Evolutionary conservation across 2,888 invertebrate genomes (phyloP).

Genomic region (Amitus sp.): DNA sequence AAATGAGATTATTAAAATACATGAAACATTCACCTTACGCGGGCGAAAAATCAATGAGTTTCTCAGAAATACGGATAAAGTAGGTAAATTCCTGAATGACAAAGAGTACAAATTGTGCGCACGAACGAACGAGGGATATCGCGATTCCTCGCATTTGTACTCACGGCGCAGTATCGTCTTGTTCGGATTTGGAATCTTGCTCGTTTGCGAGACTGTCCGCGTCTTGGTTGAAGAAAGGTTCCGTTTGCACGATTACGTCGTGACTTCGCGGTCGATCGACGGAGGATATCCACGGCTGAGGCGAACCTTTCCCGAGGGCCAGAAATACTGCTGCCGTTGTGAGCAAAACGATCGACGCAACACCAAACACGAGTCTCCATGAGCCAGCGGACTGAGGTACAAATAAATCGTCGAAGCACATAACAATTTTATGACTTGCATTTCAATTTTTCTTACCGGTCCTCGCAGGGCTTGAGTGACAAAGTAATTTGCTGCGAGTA

Average conservation of each 20-base stretch:
- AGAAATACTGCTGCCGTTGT: conserved; percentile 70
- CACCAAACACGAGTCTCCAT: conserved; percentile 71
- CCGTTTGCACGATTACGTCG: conserved; percentile 63
- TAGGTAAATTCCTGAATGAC: too few relatives aligned
- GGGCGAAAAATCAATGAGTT: too few relatives aligned
- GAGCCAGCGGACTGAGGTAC: conserved; percentile 68
- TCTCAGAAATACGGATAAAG: too few relatives aligned
- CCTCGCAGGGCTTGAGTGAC: conserved; percentile 71
- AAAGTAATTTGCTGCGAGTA: conserved; percentile 70
- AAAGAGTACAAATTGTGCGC: too few relatives aligned
- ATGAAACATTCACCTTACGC: too few relatives aligned
- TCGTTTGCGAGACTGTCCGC: conserved; percentile 53
- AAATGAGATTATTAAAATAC: too few relatives aligned
- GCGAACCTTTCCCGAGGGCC: conserved; percentile 70
- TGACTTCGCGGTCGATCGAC: conserved; percentile 61
- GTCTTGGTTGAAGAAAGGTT: conserved; percentile 56
- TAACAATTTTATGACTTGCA: too few relatives aligned
- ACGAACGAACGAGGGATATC: too few relatives aligned
- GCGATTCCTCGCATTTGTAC: background rate
- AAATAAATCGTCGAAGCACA: too few relatives aligned
- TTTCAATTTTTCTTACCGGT: conserved; percentile 62
- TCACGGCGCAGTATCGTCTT: conserved; percentile 33
- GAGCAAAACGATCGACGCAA: conserved; percentile 69
- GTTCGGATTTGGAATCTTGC: conserved; percentile 51
- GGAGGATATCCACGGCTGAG: conserved; percentile 70